phyloP scores from a whole-genome alignment of 2,113 vertebrate genomes.

The Rhodinocichla rosea region DNA sequence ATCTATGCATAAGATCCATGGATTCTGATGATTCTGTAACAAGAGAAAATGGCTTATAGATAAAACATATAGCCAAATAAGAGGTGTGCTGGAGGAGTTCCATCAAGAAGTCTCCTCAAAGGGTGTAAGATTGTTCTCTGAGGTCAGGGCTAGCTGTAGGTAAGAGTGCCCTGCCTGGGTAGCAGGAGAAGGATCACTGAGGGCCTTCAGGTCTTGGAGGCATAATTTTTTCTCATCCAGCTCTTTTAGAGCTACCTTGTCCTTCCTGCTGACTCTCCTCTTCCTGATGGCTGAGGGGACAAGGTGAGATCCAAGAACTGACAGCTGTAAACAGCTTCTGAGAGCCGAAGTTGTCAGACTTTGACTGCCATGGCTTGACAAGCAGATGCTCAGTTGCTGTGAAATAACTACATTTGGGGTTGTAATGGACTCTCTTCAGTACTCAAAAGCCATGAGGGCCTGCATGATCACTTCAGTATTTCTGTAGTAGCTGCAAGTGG shows the following conservation, averaged over 20 bases:
- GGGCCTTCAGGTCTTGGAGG: neutral
- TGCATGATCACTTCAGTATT: rapidly evolving
- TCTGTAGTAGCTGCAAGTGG: neutral
- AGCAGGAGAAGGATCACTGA: neutral
- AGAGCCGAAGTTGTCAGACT: neutral
- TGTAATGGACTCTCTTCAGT: neutral
- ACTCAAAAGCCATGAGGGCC: neutral
- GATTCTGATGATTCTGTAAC: neutral
- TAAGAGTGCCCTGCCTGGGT: neutral
- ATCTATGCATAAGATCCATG: neutral
- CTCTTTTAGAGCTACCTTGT: neutral
- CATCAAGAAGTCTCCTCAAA: neutral
- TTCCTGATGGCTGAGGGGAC: neutral
- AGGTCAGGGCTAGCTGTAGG: neutral
- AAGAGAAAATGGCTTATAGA: neutral
- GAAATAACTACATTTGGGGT: neutral
- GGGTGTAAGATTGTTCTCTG: neutral
- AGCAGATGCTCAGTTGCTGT: neutral
- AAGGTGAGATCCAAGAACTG: neutral
- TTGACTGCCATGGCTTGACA: neutral
- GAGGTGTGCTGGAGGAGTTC: neutral
- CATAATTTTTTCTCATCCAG: neutral
- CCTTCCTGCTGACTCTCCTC: neutral
- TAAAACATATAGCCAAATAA: neutral
- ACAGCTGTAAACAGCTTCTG: neutral